Evolutionary conservation across 2,888 invertebrate species (phyloP), one percentile per base, ranked within the genome.

Genomic region (Dasypolia templi): DNA sequence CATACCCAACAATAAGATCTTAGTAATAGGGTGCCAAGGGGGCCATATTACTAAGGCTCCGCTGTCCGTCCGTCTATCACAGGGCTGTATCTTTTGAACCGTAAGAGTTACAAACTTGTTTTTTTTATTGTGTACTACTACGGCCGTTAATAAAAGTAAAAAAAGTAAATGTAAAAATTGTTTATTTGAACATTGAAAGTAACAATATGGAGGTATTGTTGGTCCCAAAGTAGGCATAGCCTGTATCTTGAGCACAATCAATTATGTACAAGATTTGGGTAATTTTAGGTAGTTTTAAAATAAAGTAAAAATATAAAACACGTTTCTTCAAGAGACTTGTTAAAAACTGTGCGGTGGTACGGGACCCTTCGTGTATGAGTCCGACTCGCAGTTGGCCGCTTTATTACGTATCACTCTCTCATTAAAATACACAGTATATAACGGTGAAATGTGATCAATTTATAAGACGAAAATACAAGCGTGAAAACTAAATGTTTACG

Each of bases 401-500:
- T 55, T 19, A 46, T 29, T 0, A n/a, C 14, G 2, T 14, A n/a
- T 14, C 7, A 0, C 42, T n/a, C 14, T 11, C 22, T 39, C 22
- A n/a, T 39, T 32, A 29, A 58, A 64, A 3, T 32, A 4, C 19
- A 55, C 39, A 1, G n/a, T 29, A 63, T 5, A 3, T 42, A 26
- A 29, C 32, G 22, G 32, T 49, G n/a, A 22, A 55, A 67, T 26
- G 39, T 32, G 64, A 46, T 67, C 14, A 49, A 67, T 81, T 76
- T 49, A 76, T 59, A 51, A 64, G 2, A 64, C 17, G 11, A 49
- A 56, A 32, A 77, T 19, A 12, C 11, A 12, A 22, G 29, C 32
- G 6, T 66, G 17, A 71, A 62, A 42, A 49, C 39, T 5, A 74
- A 74, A 68, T 29, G 58, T 82, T 66, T 69, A 58, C 62, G 35